phyloP scores from a whole-genome alignment of 2,113 vertebrate genomes.

The Psammodynastes pulverulentus region DNA sequence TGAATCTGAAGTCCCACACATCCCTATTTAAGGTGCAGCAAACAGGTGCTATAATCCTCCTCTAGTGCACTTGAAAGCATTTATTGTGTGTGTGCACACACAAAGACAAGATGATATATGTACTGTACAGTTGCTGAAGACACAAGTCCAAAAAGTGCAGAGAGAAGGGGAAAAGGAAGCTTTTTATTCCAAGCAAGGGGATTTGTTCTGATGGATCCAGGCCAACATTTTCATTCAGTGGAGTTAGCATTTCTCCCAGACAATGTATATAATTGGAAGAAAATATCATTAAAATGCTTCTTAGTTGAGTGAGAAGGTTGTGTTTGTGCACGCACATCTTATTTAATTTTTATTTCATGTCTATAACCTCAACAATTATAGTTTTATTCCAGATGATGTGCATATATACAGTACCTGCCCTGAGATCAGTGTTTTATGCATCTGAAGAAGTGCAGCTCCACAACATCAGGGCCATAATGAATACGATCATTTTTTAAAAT shows the following conservation, averaged over 20 bases:
- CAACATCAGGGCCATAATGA: neutral
- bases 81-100: neutral
- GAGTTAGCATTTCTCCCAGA: neutral
- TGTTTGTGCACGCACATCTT: neutral
- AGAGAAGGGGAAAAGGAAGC: neutral
- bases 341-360: neutral
- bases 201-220: neutral
- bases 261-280: neutral
- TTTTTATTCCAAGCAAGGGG: neutral
- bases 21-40: neutral
- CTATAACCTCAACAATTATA: neutral
- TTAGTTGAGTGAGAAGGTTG: neutral
- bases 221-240: neutral
- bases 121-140: neutral
- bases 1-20: neutral
- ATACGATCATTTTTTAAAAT: neutral
- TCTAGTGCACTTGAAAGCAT: neutral
- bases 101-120: neutral
- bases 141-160: neutral
- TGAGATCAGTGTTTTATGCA: neutral
- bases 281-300: neutral
- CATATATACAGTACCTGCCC: neutral
- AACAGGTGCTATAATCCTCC: neutral
- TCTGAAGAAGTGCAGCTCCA: neutral
- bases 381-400: neutral